These are phyloP conservation scores for Tanytarsus gracilentus DNA, from an alignment of 2,888 invertebrate species.

Conservation along the genomic window DNA sequence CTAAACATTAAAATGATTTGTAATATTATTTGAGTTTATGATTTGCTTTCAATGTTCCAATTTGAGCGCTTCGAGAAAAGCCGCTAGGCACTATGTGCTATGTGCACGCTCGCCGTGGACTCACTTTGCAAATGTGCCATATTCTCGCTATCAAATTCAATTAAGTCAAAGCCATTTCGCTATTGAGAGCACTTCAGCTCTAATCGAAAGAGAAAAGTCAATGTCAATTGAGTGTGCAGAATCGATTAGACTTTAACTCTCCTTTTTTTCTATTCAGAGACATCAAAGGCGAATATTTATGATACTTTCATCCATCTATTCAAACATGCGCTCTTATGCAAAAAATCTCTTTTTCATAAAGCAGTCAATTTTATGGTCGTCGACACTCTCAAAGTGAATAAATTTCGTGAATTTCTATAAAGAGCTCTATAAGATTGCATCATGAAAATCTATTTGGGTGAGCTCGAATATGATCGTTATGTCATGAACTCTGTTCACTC, in stretches of 20 bases:
- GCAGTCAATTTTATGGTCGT: no score
- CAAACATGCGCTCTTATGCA: not conserved
- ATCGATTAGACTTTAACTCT: not conserved
- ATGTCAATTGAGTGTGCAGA: not conserved
- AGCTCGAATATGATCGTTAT: no score
- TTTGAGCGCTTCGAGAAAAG: conserved; percentile 23
- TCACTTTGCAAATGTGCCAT: not conserved
- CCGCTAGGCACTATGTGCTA: conserved; percentile 2
- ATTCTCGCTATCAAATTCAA: conserved; percentile 17
- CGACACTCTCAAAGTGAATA: no score
- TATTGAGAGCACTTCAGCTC: not conserved
- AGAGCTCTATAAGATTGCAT: no score
- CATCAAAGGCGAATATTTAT: not conserved
- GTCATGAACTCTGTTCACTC: no score
- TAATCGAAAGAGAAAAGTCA: not conserved
- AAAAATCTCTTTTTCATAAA: no score
- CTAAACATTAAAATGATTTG: conserved; percentile 26
- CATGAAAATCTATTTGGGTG: no score
- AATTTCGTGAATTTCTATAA: no score
- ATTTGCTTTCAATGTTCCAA: conserved; percentile 18
- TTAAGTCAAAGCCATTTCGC: conserved; percentile 7
- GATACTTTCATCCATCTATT: not conserved
- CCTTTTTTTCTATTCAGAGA: not conserved
- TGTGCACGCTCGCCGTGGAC: not conserved
- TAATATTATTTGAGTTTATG: conserved; percentile 25